A percentile compares a stretch with the other conserved stretches of the same genome.
phyloP scores from a whole-genome alignment of 2,888 invertebrate species.

The Diplazon laetatorius region DNA sequence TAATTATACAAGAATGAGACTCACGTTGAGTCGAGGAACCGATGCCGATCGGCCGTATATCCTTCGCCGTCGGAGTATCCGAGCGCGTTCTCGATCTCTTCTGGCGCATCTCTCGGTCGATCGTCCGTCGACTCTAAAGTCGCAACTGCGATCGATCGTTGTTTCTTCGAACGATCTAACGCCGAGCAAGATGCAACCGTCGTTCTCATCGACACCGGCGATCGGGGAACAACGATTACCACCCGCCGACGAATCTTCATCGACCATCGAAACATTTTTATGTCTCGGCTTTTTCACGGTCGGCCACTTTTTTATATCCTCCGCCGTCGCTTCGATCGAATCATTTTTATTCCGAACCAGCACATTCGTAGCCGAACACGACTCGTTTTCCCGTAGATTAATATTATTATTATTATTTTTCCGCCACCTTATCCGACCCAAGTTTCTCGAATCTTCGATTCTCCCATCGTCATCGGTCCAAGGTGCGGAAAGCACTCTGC shows the following conservation, averaged over 20 bases:
- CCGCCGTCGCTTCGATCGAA: too few species aligned
- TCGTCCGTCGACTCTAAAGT: slow-evolving; percentile 66
- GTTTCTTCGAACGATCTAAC: slow-evolving; percentile 72
- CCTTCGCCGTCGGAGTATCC: slow-evolving; percentile 79
- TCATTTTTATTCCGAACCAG: background rate
- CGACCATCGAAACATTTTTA: slow-evolving; percentile 24
- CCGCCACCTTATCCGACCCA: slow-evolving; percentile 40
- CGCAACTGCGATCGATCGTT: slow-evolving; percentile 20
- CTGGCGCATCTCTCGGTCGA: slow-evolving; percentile 76
- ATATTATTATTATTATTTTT: too few species aligned
- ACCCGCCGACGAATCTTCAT: background rate
- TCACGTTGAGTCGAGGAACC: slow-evolving; percentile 81
- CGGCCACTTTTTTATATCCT: slow-evolving; percentile 3
- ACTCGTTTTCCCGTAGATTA: slow-evolving; percentile 32
- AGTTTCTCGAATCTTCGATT: slow-evolving; percentile 58
- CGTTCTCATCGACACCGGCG: slow-evolving; percentile 72
- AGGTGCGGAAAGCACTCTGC: slow-evolving; percentile 50
- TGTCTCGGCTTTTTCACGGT: slow-evolving; percentile 13
- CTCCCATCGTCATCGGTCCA: slow-evolving; percentile 37
- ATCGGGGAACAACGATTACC: slow-evolving; percentile 63
- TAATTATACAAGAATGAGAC: slow-evolving; percentile 55
- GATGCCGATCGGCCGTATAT: slow-evolving; percentile 81
- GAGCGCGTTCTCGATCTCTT: slow-evolving; percentile 80
- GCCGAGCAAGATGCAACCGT: slow-evolving; percentile 77
- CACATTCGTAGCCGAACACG: slow-evolving; percentile 28